Base-by-base conservation (phyloP, 1,140 invertebrate genomes). In the Thalassaphorura encarpata region DNA sequence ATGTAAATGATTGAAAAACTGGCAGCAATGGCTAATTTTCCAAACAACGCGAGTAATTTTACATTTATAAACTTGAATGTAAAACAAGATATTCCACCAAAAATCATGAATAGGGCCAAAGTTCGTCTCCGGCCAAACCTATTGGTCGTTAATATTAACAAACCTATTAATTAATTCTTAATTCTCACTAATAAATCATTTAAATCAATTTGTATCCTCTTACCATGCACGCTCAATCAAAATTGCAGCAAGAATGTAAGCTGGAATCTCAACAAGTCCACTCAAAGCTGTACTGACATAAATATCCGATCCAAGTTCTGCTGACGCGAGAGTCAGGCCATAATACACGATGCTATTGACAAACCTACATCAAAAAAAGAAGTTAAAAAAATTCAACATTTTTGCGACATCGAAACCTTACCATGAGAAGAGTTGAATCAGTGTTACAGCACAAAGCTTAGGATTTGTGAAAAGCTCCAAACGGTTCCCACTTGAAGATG, bases 11-110 rank as follows among this genome's bases (percentile, higher is more conserved):
- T 67, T 40, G 62, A 56, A 56, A 71, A 73, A 15, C 70, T 66
- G 5, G 69, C 69, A 11, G 71, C 69, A 57, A 73, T 70, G 19
- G 66, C 67, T 59, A 73, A 68, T 63, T 73, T 73, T 29, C 73
- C 74, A 36, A 68, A 36, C 2, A 75, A 62, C 23, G 72, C 71
- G 33, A 75, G 42, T 1, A 29, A 19, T 2, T 41, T 58, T 21
- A 56, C 21, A 15, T 39, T 8, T 2, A 49, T 39, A 24, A 56
- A 58, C 24, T 62, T 48, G 23, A 61, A 45, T 0, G 42, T 11
- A 13, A 64, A 26, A 28, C 63, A 65, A 15, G 47, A 51, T 11
- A 62, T 39, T 33, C 60, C 63, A 19, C 60, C 63, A 24, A 65
- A 13, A 2, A 62, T 40, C 63, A 65, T 65, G 28, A 60, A 65